Evolutionary conservation across 2,888 invertebrate genomes (phyloP).

Genomic region (Cerastis leucographa): DNA sequence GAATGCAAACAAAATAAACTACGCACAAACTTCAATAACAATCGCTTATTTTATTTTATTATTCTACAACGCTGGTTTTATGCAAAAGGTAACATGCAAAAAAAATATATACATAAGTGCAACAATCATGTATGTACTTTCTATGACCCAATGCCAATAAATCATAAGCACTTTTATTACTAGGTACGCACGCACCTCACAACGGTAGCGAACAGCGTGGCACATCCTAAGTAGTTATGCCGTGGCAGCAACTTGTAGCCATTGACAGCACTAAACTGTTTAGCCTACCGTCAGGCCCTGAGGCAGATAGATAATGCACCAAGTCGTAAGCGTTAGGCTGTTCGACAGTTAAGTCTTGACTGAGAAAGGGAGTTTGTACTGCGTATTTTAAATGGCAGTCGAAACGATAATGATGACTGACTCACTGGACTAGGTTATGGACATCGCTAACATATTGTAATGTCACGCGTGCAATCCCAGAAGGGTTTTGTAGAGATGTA

Average conservation of each 20-base stretch:
- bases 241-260: conserved; percentile 2
- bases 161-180: neutral
- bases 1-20: neutral
- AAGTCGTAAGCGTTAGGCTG: conserved; percentile 3
- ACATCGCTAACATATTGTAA: neutral
- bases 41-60: no score
- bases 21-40: neutral
- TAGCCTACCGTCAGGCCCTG: conserved; percentile 11
- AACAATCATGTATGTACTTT: no score
- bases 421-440: no score
- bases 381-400: neutral
- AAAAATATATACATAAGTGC: no score
- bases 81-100: no score
- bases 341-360: neutral
- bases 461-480: no score
- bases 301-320: conserved; percentile 34
- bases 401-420: neutral
- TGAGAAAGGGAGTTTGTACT: neutral
- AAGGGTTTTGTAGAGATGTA: no score
- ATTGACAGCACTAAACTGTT: conserved; percentile 49
- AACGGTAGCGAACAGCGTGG: neutral
- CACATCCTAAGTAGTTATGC: conserved; percentile 31
- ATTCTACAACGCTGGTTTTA: no score
- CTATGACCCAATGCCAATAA: neutral
- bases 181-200: neutral